Base-by-base conservation (phyloP, 2,888 invertebrate species). In the Phytoseiulus persimilis region DNA sequence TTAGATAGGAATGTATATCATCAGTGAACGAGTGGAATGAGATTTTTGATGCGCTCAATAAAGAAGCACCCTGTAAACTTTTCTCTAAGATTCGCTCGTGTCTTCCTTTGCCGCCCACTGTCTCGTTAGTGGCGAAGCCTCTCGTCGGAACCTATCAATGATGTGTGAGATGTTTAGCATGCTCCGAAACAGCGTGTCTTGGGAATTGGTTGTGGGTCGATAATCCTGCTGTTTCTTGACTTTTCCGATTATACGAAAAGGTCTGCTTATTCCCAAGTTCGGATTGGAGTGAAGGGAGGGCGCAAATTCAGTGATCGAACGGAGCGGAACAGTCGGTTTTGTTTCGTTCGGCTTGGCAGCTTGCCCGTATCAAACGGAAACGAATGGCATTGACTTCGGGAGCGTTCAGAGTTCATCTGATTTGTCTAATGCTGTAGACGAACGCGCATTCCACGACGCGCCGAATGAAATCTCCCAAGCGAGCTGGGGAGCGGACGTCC, bases 1-100 rank as follows among this genome's bases (percentile, higher is more conserved):
- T 39, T 87, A 33, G 87, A 87, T 87, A 87, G 87, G 31, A 32
- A 87, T 33, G 32, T 87, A 87, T 87, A 87, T 87, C 45, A 33
- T 45, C n/a, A 87, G 32, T 39, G 31, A 87, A 87, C 32, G 45
- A 87, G 31, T 65, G 65, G 45, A 87, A 33, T 87, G 87, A 87
- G 87, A 87, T 87, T 87, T 87, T 87, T 87, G 87, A 87, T 87
- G 87, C 87, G 87, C 87, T 87, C 87, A 87, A 87, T 87, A 87
- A 87, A 87, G 87, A 87, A 87, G 87, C 87, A 87, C 87, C 87
- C 87, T 87, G 87, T 87, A 87, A 87, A 87, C 87, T 87, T 87
- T 87, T 87, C 87, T 87, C 87, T 87, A 87, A 39, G 45, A 87
- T 31, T 31, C 28, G 31, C 18, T 65, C 18, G 14, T 65, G 65